Conservation (phyloP, 2,888 invertebrate species). For the Synergus japonicus region DNA sequence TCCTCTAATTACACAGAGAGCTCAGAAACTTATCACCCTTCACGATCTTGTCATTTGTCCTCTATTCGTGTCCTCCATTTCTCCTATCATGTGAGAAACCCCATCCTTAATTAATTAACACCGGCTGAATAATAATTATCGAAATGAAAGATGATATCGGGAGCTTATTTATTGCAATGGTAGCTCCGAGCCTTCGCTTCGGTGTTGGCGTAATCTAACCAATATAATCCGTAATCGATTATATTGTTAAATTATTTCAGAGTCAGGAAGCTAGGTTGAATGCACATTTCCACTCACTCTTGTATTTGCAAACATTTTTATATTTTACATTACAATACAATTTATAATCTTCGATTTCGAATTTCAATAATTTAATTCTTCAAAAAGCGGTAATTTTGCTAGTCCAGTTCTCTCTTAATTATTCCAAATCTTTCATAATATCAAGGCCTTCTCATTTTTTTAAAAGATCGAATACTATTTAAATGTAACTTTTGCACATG, state of each 20-base stretch:
- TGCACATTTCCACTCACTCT: neutral
- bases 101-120: constrained; percentile 75
- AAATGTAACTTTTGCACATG: neutral
- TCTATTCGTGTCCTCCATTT: constrained; percentile 55
- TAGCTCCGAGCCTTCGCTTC: constrained; percentile 55
- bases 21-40: constrained; percentile 69
- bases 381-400: neutral
- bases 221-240: constrained; percentile 68
- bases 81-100: constrained; percentile 51
- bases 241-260: constrained; percentile 67
- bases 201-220: constrained; percentile 64
- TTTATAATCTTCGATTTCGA: constrained; percentile 6
- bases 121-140: constrained; percentile 74
- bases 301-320: neutral
- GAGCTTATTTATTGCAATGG: constrained; percentile 70
- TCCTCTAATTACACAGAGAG: constrained; percentile 72
- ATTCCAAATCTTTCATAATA: neutral
- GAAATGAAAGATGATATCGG: constrained; percentile 74
- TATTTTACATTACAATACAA: constrained; percentile 41
- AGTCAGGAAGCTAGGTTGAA: neutral
- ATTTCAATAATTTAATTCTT: neutral
- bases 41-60: constrained; percentile 64
- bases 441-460: neutral
- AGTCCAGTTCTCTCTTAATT: neutral
- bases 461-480: neutral